Evolutionary conservation across 2,797 vertebrate species (phyloP), one percentile per base, ranked within the genome.

Genomic region (Hemitrygon akajei): DNA sequence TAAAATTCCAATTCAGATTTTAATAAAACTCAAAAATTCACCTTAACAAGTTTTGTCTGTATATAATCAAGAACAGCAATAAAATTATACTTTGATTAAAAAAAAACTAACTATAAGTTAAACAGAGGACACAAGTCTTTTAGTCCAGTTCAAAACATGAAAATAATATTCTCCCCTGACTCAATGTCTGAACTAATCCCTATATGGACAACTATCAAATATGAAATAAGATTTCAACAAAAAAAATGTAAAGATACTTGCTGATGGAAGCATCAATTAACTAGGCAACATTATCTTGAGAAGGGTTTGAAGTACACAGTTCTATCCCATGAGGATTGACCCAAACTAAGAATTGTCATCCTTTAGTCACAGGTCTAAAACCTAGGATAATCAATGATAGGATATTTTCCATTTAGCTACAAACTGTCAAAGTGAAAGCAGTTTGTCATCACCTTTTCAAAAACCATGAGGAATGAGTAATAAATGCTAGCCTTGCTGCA

Each of bases 241-340:
- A 91, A 71, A 91, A 91, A 34, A 11, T 91, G 87, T n/a, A 69
- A 91, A 30, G 56, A 11, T 12, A 86, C 58, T 91, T 91, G 87
- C 25, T 69, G 34, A 91, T n/a, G 11, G 63, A 91, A 91, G 30
- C 66, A 91, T 66, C 58, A 89, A 37, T 69, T 47, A 37, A 63
- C 30, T 91, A 20, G 66, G n/a, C 9, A 91, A 69, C 4, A 69
- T 22, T 63, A n/a, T n/a, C 34, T 34, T 7, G 7, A 37, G 7
- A 3, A 40, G 7, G 60, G 37, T 37, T 91, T 69, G 2, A 71
- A 69, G 66, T 71, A 66, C 37, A 63, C 18, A 69, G 16, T 20
- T 71, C 34, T 60, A n/a, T 91, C 66, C 66, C 87, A 47, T 47
- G 4, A 47, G 47, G 20, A 14, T 40, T 86, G 27, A 27, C 58